Evolutionary conservation across 2,888 invertebrate species (phyloP).

Genomic region (Ochropacha duplaris): DNA sequence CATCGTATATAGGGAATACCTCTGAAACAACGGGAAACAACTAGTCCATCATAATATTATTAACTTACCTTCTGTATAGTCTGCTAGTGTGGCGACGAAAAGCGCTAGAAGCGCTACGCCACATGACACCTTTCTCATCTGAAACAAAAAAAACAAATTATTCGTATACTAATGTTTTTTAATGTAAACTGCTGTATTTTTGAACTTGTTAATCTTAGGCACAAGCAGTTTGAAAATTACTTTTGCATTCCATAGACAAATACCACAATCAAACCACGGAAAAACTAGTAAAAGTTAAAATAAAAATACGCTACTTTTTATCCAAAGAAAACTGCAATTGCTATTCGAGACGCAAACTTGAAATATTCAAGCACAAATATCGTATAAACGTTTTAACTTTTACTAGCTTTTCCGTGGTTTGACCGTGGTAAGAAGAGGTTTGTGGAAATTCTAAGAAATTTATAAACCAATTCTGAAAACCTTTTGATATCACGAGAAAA

Average conservation of each 20-base stretch:
- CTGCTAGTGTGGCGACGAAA: constrained; percentile 47
- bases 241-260: too few species aligned
- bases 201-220: too few species aligned
- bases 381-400: not conserved
- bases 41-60: not conserved
- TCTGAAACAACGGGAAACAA: too few species aligned
- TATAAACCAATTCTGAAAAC: not conserved
- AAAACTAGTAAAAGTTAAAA: too few species aligned
- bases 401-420: too few species aligned
- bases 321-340: too few species aligned
- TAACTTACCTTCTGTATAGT: constrained; percentile 61
- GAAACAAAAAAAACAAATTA: constrained; percentile 37
- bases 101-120: constrained; percentile 61
- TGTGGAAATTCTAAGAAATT: not conserved
- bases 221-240: too few species aligned
- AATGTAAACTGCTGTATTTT: too few species aligned
- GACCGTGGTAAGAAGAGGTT: not conserved
- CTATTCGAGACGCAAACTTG: too few species aligned
- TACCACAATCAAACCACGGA: too few species aligned
- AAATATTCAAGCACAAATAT: not conserved
- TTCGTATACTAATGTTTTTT: too few species aligned
- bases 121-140: constrained; percentile 67
- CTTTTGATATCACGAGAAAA: constrained; percentile 1
- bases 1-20: too few species aligned
- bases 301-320: not conserved